A percentile compares a stretch with the other conserved stretches of the same genome.
Evolutionary conservation across 2,888 invertebrate genomes (phyloP).

Genomic region (Agriotes lineatus): DNA sequence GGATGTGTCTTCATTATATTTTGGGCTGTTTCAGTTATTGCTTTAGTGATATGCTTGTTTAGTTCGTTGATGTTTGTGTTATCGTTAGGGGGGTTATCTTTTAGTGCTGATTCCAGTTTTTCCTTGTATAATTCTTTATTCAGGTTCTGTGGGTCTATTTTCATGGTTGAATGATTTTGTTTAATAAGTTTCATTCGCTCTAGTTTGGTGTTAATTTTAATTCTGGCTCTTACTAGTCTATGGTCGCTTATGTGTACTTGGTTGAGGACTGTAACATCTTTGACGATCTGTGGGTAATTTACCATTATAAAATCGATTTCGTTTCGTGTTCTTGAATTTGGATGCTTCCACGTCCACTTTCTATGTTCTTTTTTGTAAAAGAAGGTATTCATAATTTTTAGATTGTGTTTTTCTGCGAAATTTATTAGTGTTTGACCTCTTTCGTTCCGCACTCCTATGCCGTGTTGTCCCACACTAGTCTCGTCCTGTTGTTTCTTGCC

Average conservation of each 20-base stretch:
- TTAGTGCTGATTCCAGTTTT: neutral
- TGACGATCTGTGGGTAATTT: neutral
- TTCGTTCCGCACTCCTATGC: too few relatives aligned
- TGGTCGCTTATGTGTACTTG: constrained; percentile 3
- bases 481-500: too few relatives aligned
- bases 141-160: neutral
- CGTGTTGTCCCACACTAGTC: too few relatives aligned
- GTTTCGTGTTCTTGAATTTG: constrained; percentile 3
- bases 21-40: neutral
- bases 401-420: too few relatives aligned
- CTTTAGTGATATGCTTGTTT: neutral
- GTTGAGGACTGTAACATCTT: neutral
- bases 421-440: too few relatives aligned
- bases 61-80: neutral
- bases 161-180: neutral
- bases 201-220: constrained; percentile 1
- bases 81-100: neutral
- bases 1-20: neutral
- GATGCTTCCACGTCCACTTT: too few relatives aligned
- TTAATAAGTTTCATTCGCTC: neutral
- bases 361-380: too few relatives aligned
- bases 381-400: too few relatives aligned
- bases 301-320: neutral
- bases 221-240: neutral
- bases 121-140: neutral